These are phyloP conservation scores for Cottoperca gobio DNA, from an alignment of 2,797 vertebrate genomes.

Conservation along the genomic window DNA sequence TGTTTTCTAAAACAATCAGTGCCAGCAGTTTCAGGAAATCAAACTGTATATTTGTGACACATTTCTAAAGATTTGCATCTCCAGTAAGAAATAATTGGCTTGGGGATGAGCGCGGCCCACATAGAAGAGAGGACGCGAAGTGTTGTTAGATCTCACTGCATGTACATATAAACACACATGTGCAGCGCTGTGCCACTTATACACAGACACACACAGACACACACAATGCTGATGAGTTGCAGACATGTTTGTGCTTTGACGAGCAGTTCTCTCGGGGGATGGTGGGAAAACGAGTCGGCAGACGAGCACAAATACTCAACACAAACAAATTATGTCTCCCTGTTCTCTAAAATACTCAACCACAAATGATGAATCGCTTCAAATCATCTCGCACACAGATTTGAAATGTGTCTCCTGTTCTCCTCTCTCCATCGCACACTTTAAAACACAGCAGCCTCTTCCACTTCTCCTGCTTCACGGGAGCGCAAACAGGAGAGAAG, in stretches of 20 bases:
- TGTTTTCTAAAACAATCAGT: not conserved
- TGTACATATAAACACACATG: not conserved
- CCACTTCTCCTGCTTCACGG: not conserved
- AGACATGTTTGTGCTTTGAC: slow-evolving; percentile 21
- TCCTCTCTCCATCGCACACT: slow-evolving; percentile 9
- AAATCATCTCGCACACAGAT: slow-evolving; percentile 7
- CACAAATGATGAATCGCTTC: slow-evolving; percentile 23
- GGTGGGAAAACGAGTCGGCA: slow-evolving; percentile 4
- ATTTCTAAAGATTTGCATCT: not conserved
- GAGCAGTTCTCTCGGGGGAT: slow-evolving; percentile 13
- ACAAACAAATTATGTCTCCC: slow-evolving; percentile 26
- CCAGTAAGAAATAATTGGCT: not conserved
- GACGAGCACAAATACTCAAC: slow-evolving; percentile 23
- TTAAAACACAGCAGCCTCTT: slow-evolving; percentile 19
- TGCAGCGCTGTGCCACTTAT: not conserved
- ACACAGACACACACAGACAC: not conserved
- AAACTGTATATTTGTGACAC: not conserved
- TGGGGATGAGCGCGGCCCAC: not conserved
- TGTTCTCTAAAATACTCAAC: slow-evolving; percentile 7
- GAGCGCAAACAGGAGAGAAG: not conserved
- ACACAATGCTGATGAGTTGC: slow-evolving; percentile 26
- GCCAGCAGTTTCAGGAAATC: not conserved
- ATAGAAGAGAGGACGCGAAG: not conserved
- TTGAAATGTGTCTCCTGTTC: slow-evolving; percentile 7
- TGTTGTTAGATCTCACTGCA: not conserved